A percentile compares a stretch with the other conserved stretches of the same genome.
These are phyloP conservation scores for Actinernus sp. DNA, from an alignment of 92 coral and sea anemone species.

Conservation along the genomic window DNA sequence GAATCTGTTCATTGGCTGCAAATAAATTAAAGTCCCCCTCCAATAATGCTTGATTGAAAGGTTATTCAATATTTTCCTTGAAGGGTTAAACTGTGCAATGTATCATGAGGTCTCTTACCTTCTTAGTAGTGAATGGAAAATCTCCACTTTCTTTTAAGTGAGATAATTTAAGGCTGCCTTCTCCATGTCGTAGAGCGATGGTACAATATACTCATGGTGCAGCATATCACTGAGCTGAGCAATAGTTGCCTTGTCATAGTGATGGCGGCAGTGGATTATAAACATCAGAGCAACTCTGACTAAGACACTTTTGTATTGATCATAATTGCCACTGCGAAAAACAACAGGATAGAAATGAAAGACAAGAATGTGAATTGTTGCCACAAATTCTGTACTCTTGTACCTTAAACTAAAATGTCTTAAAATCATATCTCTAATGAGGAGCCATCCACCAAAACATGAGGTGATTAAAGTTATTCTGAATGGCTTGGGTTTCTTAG, in stretches of 20 bases:
- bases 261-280: conserved; percentile 21
- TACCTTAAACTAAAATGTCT: conserved; percentile 4
- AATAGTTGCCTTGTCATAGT: conserved; percentile 62
- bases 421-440: background rate
- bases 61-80: too few relatives aligned
- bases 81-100: too few relatives aligned
- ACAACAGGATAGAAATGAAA: conserved; percentile 52
- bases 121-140: conserved; percentile 50
- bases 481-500: conserved; percentile 52
- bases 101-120: too few relatives aligned
- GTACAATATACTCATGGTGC: conserved; percentile 12
- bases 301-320: conserved; percentile 10
- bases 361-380: conserved; percentile 10
- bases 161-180: conserved; percentile 18
- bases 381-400: conserved; percentile 13
- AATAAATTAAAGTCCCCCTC: too few relatives aligned
- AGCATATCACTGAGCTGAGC: conserved; percentile 44
- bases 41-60: too few relatives aligned
- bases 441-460: conserved; percentile 39
- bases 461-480: conserved; percentile 30
- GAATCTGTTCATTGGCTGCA: too few relatives aligned
- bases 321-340: conserved; percentile 16
- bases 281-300: conserved; percentile 33
- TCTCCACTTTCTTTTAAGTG: conserved; percentile 56
- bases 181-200: background rate